Base-by-base conservation (phyloP, 2,888 invertebrate species). In the Stictocephala bisonia region DNA sequence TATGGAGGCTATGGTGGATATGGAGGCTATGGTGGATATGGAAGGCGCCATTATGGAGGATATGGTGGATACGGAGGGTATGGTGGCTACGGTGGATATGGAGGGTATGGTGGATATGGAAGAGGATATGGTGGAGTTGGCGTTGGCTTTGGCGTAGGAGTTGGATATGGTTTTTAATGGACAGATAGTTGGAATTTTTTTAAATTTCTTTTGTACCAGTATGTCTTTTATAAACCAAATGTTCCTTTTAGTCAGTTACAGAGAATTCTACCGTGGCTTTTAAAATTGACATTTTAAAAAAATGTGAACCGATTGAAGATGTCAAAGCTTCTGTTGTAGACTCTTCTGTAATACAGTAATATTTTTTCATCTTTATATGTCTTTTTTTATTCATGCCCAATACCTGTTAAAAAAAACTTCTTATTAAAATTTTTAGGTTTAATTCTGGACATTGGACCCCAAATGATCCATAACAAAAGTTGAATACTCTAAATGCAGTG, bases 21-120 rank as follows among this genome's bases (percentile, higher is more conserved):
- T 20, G 35, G 68, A 51, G 50, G 51, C 29, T 68, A 67, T 48
- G 48, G 29, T 29, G 48, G 48, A 1, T 67, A 67, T 27, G 20
- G 24, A 51, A 18, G 6, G 22, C 51, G 18, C 6, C 35, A 35
- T 35, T 9, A 6, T 3, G 68, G 68, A 9, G 68, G 68, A 3
- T 68, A 68, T 22, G 67, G 48, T 27, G 27, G 67, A 6, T 67
- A 58, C 35, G 58, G 58, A 7, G 56, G 56, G 11, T 56, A 27
- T 15, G 27, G 27, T 2, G 48, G 67, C 15, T 67, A 67, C 48
- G 67, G 67, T 6, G 66, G 66, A 3, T 67, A 67, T 13, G 66
- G 41, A 9, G 48, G 48, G 13, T 67, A 67, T 15, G 67, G 68
- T 18, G 68, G 68, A 27, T 68, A 50, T 51, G 67, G 67, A 48